Base-by-base conservation (phyloP, 1,140 invertebrate genomes). In the Tribolium madens region DNA sequence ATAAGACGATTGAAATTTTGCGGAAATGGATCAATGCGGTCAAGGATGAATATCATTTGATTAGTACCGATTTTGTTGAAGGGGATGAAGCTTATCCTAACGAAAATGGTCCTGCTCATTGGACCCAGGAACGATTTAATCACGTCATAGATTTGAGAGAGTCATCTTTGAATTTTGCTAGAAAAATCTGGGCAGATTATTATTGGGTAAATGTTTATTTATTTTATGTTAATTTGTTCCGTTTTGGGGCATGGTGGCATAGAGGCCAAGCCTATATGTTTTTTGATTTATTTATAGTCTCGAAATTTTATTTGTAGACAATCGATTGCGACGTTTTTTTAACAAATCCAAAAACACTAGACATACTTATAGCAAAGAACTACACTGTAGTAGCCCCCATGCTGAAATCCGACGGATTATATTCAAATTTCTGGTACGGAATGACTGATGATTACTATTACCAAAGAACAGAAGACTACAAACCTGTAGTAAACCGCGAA, bases 361-460 rank as follows among this genome's bases (percentile, higher is more conserved):
- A 88, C 47, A 79, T 89, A 42, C 85, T 99, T 0, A 91, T 97
- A 4, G 85, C 84, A 9, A 92, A 94, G 78, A 87, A 91, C 26
- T 79, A 91, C 9, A 86, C 89, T 2, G 85, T 96, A 15, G 89
- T 93, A 1, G 93, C 96, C 0, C 97, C 97, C 10, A 93, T 98
- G 91, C 85, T 98, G 3, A 89, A 92, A 76, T 95, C 96, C 0
- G 92, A 96, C 83, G 92, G 94, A 13, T 87, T 95, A 21, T 98
- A 98, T 86, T 97, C 96, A 12, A 99, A 99, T 86, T 99, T 97
- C 87, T 99, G 97, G 97, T 92, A 94, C 81, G 97, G 94, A 7
- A 97, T 98, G 94, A 92, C 92, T 0, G 86, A 91, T 2, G 89
- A 96, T 76, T 97, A 94, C 85, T 99, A 98, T 85, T 99, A 99